These are phyloP conservation scores for Pituophis catenifer DNA, from an alignment of 2,113 vertebrate species.

Conservation along the genomic window DNA sequence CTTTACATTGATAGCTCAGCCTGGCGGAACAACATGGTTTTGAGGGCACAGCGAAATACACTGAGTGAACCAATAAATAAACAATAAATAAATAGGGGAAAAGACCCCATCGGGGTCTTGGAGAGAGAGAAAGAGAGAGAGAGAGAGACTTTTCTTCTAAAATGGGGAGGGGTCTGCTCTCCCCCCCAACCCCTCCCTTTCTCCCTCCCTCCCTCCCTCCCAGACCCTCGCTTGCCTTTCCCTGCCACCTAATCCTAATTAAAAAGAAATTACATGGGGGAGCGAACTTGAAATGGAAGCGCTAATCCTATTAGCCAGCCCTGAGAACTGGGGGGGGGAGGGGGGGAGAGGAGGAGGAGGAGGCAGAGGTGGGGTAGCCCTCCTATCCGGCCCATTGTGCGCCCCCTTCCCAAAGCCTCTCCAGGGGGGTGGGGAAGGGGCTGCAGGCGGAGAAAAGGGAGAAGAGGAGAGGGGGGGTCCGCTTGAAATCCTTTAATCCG, in stretches of 20 bases:
- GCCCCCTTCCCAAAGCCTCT: conserved; percentile 65
- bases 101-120: too few species aligned
- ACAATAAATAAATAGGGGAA: too few species aligned
- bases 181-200: too few species aligned
- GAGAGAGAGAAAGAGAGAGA: background rate
- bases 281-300: conserved; percentile 71
- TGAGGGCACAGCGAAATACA: too few species aligned
- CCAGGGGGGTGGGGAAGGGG: background rate
- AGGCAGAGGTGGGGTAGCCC: background rate
- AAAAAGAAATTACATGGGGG: conserved; percentile 80
- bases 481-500: conserved; percentile 48
- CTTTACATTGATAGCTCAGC: too few species aligned
- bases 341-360: conserved; percentile 31
- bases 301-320: conserved; percentile 76
- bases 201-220: rapidly evolving
- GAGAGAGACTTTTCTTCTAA: background rate
- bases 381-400: conserved; percentile 41
- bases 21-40: too few species aligned
- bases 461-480: too few species aligned
- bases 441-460: too few species aligned
- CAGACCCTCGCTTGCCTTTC: conserved; percentile 49
- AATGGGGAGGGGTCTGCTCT: background rate
- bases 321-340: conserved; percentile 34
- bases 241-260: conserved; percentile 77
- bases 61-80: too few species aligned